phyloP scores from a whole-genome alignment of 2,113 vertebrate species.

The Bettongia penicillata region DNA sequence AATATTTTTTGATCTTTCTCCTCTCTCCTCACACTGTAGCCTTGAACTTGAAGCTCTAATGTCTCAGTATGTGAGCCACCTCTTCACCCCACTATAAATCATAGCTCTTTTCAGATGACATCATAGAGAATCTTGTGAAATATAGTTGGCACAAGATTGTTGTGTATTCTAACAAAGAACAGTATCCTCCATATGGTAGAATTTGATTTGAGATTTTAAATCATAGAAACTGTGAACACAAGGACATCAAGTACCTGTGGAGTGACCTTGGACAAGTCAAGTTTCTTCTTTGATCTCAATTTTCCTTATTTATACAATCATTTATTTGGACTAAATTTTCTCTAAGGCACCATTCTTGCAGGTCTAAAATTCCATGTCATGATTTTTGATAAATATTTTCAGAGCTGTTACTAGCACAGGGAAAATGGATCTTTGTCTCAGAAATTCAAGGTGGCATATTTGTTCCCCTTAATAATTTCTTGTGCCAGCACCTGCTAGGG shows the following conservation, averaged over 20 bases:
- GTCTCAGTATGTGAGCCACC: neutral
- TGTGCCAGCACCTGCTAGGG: neutral
- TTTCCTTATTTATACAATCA: neutral
- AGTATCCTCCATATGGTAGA: neutral
- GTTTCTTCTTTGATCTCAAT: neutral
- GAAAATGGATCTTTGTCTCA: neutral
- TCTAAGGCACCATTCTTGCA: neutral
- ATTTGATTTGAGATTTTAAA: neutral
- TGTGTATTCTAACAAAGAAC: neutral
- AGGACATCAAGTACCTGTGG: neutral
- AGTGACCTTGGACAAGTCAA: neutral
- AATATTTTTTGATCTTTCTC: constrained; percentile 58
- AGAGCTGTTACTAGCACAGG: neutral
- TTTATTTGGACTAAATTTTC: neutral
- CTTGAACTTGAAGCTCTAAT: neutral
- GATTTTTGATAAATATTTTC: neutral
- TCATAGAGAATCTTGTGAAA: neutral
- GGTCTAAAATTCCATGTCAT: neutral
- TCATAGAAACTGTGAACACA: neutral
- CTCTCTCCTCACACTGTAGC: constrained; percentile 8
- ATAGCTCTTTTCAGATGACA: neutral
- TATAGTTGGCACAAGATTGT: neutral
- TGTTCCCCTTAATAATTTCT: neutral
- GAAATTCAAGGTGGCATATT: neutral
- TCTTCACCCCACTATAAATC: constrained; percentile 21